Percentiles rank a stretch among this genome's conserved stretches.
These are phyloP conservation scores for Abscondita cerata DNA, from an alignment of 2,888 invertebrate species.

Conservation along the genomic window DNA sequence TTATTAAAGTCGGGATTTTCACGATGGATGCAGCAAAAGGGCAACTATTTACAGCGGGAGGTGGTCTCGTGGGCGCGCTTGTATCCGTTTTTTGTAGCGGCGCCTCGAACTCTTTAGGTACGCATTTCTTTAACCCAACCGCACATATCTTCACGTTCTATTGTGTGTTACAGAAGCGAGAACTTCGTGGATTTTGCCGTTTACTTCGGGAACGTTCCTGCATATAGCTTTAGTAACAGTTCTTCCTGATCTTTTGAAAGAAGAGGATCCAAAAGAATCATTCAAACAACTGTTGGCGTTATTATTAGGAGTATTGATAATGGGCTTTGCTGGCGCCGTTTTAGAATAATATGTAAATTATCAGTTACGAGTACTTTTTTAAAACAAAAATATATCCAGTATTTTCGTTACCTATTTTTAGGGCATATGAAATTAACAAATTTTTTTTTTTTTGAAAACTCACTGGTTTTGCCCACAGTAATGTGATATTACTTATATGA, in stretches of 20 bases:
- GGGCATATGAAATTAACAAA: constrained; percentile 8
- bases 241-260: constrained; percentile 89
- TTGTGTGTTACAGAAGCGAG: constrained; percentile 82
- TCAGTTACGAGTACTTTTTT: constrained; percentile 37
- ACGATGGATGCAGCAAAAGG: constrained; percentile 93
- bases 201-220: constrained; percentile 97
- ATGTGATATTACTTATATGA: constrained; percentile 35
- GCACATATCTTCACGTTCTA: no score
- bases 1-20: constrained; percentile 91
- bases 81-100: constrained; percentile 87
- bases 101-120: constrained; percentile 79
- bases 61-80: constrained; percentile 88
- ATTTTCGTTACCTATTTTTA: constrained; percentile 25
- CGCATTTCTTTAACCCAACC: constrained; percentile 47
- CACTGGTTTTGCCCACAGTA: constrained; percentile 24
- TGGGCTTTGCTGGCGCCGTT: constrained; percentile 75
- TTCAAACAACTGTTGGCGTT: constrained; percentile 81
- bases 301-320: constrained; percentile 76
- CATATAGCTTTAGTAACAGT: constrained; percentile 97
- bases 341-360: constrained; percentile 43
- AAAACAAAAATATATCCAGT: constrained; percentile 25
- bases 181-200: constrained; percentile 96
- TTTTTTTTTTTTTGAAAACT: constrained; percentile 21
- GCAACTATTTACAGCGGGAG: constrained; percentile 88
- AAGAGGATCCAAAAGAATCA: constrained; percentile 79